Evolutionary conservation across 2,888 invertebrate genomes (phyloP), one percentile per base, ranked within the genome.

Genomic region (Torymus tubicola): DNA sequence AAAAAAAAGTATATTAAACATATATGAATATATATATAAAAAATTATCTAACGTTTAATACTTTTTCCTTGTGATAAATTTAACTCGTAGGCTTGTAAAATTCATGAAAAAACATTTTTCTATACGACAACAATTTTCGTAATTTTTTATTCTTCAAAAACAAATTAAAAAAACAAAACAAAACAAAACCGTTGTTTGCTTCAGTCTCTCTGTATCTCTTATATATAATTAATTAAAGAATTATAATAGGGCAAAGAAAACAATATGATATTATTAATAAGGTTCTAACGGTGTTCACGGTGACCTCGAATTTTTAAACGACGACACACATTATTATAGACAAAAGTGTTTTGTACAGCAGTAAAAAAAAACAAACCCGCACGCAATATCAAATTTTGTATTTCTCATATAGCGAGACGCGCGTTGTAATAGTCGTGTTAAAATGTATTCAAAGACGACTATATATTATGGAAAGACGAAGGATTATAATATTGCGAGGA

Each of bases 341-440:
- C 42, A n/a, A 58, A 12, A 42, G 42, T 8, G 42, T 42, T 69
- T 69, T 63, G 31, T 76, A 69, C 8, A 42, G 8, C 5, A 72
- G 31, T 31, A 68, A 31, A 42, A n/a, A n/a, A 60, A 57, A 70
- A 24, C 31, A n/a, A 16, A 2, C 4, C 21, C 11, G 2, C 16
- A 74, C 52, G 69, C 69, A 80, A 80, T 74, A 74, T 74, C 74
- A 80, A 74, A 74, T 80, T 80, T 74, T 70, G 65, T 74, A 80
- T 65, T 18, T n/a, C 8, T 5, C 42, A 42, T n/a, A n/a, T n/a
- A n/a, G 8, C 5, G 42, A 21, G 21, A n/a, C n/a, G 21, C 21
- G 42, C 8, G 42, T 80, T 72, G 53, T 31, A 65, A 67, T 80
- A 80, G 72, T 55, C 52, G 14, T 42, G 42, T 8, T 8, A 42